A percentile compares a stretch with the other conserved stretches of the same genome.
phyloP scores from a whole-genome alignment of 2,888 invertebrate genomes.

The Notocelia uddmanniana region DNA sequence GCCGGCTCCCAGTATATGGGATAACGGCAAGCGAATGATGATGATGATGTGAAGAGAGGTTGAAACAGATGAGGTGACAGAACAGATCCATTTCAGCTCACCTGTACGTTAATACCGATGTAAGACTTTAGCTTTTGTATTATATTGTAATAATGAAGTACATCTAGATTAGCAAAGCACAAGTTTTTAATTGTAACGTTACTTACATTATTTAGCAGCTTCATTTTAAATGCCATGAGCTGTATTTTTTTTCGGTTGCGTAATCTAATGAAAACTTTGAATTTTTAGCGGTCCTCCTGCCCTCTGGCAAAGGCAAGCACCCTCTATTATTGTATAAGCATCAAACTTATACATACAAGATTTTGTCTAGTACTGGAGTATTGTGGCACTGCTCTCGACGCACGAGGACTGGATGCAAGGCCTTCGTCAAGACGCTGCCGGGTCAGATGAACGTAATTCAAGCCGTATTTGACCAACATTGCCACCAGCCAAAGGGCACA shows the following conservation, averaged over 20 bases:
- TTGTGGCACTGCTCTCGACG: slow-evolving; percentile 74
- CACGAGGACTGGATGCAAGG: slow-evolving; percentile 70
- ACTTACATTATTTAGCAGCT: background rate
- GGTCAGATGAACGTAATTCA: slow-evolving; percentile 58
- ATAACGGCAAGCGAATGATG: too few species aligned
- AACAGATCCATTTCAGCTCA: background rate
- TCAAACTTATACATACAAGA: slow-evolving; percentile 68
- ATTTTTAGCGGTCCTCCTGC: slow-evolving; percentile 64
- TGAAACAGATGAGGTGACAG: background rate
- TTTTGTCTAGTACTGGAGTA: slow-evolving; percentile 60
- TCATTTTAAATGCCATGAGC: background rate
- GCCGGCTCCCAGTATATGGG: too few species aligned
- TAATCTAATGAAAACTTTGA: slow-evolving; percentile 27
- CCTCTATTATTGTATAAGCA: slow-evolving; percentile 68
- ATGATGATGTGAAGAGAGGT: background rate
- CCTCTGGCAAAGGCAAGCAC: slow-evolving; percentile 72
- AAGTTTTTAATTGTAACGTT: background rate
- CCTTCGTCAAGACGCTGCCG: slow-evolving; percentile 64
- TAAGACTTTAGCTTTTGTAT: background rate
- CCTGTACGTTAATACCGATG: background rate
- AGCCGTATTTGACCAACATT: slow-evolving; percentile 59
- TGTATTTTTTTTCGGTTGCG: background rate
- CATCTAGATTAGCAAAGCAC: background rate
- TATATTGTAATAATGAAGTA: background rate
- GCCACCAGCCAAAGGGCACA: slow-evolving; percentile 55